A percentile compares a stretch with the other conserved stretches of the same genome.
Evolutionary conservation across 2,797 vertebrate genomes (phyloP).

Genomic region (Euphonia xanthogaster): DNA sequence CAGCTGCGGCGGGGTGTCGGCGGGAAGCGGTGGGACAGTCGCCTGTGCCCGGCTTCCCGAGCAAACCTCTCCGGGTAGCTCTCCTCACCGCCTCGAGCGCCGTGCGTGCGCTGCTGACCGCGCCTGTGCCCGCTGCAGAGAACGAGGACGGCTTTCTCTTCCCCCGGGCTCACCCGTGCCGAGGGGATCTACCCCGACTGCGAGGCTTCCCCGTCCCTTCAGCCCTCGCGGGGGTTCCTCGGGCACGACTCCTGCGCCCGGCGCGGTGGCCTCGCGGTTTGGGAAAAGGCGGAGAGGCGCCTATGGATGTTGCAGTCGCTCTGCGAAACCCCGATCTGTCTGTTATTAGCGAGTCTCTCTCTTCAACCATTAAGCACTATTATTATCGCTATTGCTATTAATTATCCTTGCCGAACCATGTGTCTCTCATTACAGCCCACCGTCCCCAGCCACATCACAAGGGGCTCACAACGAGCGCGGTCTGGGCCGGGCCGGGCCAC

Average conservation of each 20-base stretch:
- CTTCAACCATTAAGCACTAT: not conserved
- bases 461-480: not conserved
- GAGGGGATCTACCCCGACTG: not conserved
- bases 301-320: not conserved
- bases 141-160: too few relatives aligned
- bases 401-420: not conserved
- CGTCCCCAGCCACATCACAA: not conserved
- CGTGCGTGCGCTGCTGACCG: not conserved
- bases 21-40: not conserved
- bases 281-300: not conserved
- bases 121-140: not conserved
- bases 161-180: not conserved
- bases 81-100: accelerated
- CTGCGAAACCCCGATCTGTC: not conserved
- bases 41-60: not conserved
- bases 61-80: accelerated
- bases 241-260: not conserved
- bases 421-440: not conserved
- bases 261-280: not conserved
- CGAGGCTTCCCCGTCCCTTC: not conserved
- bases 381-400: not conserved
- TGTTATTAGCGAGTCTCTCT: not conserved
- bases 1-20: not conserved
- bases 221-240: too few relatives aligned
- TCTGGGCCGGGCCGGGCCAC: not conserved